Conservation (phyloP, 2,888 invertebrate species). For the Morpho achilles region DNA sequence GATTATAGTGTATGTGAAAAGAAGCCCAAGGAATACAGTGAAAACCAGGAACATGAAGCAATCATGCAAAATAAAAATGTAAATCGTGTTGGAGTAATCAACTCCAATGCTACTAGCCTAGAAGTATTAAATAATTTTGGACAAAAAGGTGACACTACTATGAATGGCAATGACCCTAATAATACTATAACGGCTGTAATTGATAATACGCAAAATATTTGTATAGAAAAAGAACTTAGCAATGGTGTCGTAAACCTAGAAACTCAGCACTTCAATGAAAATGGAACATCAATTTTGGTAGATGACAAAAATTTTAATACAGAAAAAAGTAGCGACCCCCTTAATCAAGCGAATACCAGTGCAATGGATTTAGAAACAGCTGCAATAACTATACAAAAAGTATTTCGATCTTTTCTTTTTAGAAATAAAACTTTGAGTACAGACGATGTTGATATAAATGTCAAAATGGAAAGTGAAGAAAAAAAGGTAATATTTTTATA, state of each 20-base stretch:
- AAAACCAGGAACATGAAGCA: not conserved
- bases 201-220: not conserved
- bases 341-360: conserved; percentile 30
- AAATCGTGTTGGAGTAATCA: not conserved
- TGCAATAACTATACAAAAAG: conserved; percentile 79
- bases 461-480: conserved; percentile 28
- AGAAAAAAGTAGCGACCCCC: conserved; percentile 15
- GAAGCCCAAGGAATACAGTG: not conserved
- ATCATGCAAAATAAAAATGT: not conserved
- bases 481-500: conserved; percentile 25
- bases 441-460: conserved; percentile 53
- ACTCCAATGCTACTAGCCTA: not conserved
- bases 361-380: conserved; percentile 73
- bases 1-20: not conserved
- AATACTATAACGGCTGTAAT: not conserved
- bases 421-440: conserved; percentile 66
- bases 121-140: not conserved
- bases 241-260: no score
- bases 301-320: no score
- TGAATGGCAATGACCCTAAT: not conserved
- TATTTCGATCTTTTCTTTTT: conserved; percentile 71
- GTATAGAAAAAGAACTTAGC: no score
- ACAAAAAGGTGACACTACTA: not conserved
- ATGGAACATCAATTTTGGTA: not conserved
- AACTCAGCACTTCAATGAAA: conserved; percentile 4